A percentile compares a stretch with the other conserved stretches of the same genome.
These are phyloP conservation scores for Sorex maritimensis DNA, from an alignment of 2,797 vertebrate species.

Conservation along the genomic window DNA sequence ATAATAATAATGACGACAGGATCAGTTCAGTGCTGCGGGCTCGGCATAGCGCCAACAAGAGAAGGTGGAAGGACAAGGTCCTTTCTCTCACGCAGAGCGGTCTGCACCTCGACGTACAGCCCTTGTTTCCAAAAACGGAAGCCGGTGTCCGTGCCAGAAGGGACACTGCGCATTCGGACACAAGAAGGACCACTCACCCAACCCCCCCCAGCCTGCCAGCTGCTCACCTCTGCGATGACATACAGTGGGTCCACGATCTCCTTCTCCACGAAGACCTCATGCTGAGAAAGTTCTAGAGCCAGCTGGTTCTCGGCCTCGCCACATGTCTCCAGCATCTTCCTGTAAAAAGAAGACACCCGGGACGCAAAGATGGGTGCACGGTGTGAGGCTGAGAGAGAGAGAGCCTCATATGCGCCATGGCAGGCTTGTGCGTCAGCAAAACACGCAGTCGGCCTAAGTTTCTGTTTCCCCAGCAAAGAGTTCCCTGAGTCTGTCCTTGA, in stretches of 20 bases:
- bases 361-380: neutral
- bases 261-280: slow-evolving; percentile 97
- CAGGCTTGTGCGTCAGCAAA: neutral
- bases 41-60: too few relatives aligned
- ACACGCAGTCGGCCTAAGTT: too few relatives aligned
- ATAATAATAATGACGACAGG: neutral
- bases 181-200: accelerated
- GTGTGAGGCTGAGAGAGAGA: neutral
- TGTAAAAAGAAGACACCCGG: slow-evolving; percentile 83
- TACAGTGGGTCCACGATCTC: slow-evolving; percentile 96
- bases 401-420: neutral
- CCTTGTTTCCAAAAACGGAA: neutral
- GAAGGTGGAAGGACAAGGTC: too few relatives aligned
- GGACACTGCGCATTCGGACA: neutral
- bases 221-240: slow-evolving; percentile 95
- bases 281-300: slow-evolving; percentile 96
- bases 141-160: neutral
- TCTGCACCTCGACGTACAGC: too few relatives aligned
- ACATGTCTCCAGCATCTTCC: slow-evolving; percentile 98
- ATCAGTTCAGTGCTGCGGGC: too few relatives aligned
- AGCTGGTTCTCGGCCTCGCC: slow-evolving; percentile 97
- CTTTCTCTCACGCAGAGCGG: too few relatives aligned
- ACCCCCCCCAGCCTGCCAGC: neutral
- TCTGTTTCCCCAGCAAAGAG: too few relatives aligned
- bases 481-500: too few relatives aligned